phyloP scores from a whole-genome alignment of 2,113 vertebrate species.

The Salvator merianae region DNA sequence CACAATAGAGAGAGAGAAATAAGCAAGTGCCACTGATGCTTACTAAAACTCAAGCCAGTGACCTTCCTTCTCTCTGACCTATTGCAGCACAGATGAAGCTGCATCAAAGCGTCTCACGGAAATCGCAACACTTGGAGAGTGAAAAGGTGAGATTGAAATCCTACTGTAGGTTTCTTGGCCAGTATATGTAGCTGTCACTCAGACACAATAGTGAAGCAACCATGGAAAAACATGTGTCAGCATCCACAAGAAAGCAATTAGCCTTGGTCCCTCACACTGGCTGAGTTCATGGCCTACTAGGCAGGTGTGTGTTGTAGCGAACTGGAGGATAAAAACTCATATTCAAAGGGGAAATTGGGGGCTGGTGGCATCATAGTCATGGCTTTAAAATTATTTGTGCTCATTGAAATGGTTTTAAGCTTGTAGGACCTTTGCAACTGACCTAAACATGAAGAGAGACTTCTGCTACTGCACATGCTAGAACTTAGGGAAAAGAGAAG shows the following conservation, averaged over 20 bases:
- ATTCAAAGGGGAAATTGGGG: slow-evolving; percentile 15
- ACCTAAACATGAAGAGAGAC: not conserved
- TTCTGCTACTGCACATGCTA: not conserved
- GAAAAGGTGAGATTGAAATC: slow-evolving; percentile 27
- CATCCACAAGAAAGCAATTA: slow-evolving; percentile 36
- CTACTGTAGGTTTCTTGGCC: slow-evolving; percentile 10
- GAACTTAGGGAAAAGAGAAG: not conserved
- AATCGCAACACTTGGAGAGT: not conserved
- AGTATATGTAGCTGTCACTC: slow-evolving; percentile 14
- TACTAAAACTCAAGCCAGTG: not conserved
- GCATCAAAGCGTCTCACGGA: not conserved
- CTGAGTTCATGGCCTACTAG: not conserved
- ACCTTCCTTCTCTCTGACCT: not conserved
- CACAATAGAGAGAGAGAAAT: not conserved
- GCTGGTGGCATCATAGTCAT: not conserved
- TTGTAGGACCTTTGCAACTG: not conserved
- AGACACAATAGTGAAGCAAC: slow-evolving; percentile 17
- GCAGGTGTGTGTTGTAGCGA: slow-evolving; percentile 5
- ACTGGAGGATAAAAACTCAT: slow-evolving; percentile 17
- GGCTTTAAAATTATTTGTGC: not conserved
- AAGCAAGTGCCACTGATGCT: not conserved
- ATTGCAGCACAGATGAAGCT: not conserved
- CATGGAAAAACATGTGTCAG: not conserved
- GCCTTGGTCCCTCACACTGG: not conserved
- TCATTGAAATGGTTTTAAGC: not conserved